Evolutionary conservation across 2,797 vertebrate genomes (phyloP), one percentile per base, ranked within the genome.

Genomic region (Anas capensis): DNA sequence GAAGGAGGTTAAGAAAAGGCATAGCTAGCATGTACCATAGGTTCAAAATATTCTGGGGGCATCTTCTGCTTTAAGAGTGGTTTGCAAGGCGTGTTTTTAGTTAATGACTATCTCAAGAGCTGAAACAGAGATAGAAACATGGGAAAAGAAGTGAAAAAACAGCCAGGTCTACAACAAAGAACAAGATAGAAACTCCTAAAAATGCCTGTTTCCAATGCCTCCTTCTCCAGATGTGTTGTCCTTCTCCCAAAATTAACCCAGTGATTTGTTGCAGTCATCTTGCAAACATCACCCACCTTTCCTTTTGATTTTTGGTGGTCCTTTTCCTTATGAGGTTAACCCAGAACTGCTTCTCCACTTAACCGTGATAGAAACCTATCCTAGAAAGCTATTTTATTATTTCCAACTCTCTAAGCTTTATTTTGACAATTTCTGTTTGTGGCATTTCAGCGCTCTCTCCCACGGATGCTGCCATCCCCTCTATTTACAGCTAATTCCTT

Each of bases 401-500:
- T 48, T 82, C 54, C 68, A 82, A 7, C 8, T 36, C 77, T 53
- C 26, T 26, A 38, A 86, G 29, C n/a, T 36, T 26, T 46, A 76
- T 65, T 93, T 92, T 76, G n/a, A 54, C 36, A 38, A 5, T 76
- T 71, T 66, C 68, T 87, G 31, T 86, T 88, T 89, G 60, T 1
- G 4, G 70, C 31, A 11, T 33, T 26, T 48, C n/a, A 82, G 23
- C n/a, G 4, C 54, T 86, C 27, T 92, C 36, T 86, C 36, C 49
- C 61, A 78, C 20, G 53, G 36, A 85, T 75, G 40, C 36, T 88
- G 38, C 79, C 33, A 14, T 83, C 72, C 61, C 65, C 34, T 87
- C 69, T 91, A 31, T 58, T 92, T 51, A 78, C 40, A 81, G 44
- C 51, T 93, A 85, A 86, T 81, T 68, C 65, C 61, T 90, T 65